These are phyloP conservation scores for Oceanites oceanicus DNA, from an alignment of 2,113 vertebrate genomes.

Conservation along the genomic window DNA sequence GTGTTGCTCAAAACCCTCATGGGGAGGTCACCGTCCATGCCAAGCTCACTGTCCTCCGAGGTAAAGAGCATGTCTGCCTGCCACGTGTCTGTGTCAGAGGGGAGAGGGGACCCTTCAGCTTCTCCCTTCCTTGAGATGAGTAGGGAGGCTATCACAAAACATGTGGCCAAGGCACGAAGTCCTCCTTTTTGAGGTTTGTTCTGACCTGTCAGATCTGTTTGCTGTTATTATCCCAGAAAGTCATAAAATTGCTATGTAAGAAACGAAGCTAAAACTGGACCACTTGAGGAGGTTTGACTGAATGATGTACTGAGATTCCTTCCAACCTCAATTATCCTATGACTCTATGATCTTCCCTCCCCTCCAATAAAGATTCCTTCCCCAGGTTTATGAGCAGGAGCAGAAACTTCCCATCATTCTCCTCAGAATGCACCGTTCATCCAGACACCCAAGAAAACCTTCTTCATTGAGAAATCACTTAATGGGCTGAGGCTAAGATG, in stretches of 20 bases:
- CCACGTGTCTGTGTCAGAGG: neutral
- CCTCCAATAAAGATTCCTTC: neutral
- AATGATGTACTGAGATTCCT: neutral
- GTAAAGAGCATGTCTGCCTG: conserved; percentile 65
- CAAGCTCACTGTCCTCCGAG: conserved; percentile 96
- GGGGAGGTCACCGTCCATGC: conserved; percentile 90
- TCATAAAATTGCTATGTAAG: neutral
- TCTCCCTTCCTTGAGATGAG: neutral
- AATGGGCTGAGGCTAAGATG: neutral
- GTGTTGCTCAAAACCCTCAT: conserved; percentile 89
- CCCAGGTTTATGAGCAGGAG: neutral
- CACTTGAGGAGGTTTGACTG: neutral
- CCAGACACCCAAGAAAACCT: neutral
- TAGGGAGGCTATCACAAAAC: neutral
- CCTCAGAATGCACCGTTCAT: neutral
- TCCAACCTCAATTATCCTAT: neutral
- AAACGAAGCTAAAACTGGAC: neutral
- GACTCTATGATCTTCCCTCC: neutral
- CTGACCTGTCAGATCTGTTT: neutral
- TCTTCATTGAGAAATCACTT: neutral
- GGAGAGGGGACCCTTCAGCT: neutral
- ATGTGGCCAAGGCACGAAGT: neutral
- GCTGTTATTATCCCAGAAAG: neutral
- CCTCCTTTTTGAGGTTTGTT: neutral
- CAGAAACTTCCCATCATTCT: neutral